Base-by-base conservation (phyloP, 37 sponge, comb jelly and placozoan genomes). In the Haliclona indistincta region DNA sequence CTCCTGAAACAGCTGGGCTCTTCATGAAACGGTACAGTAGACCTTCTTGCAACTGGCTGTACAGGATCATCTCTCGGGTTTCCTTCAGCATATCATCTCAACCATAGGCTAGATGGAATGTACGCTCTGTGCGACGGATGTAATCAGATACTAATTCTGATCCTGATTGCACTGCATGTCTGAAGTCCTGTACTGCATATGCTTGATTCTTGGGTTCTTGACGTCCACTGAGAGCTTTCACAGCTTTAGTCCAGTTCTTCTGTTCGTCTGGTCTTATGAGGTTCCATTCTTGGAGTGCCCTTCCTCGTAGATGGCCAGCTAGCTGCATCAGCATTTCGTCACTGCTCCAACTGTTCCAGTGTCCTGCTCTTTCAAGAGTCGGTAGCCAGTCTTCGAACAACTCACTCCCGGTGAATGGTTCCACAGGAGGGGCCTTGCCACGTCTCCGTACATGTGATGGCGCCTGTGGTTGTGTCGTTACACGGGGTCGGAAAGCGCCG, bases 161-260 rank as follows among this genome's bases (percentile, higher is more conserved):
- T 34, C 73, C 68, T 2, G 23, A 1, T 38, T 82, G 83, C 3
- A 30, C n/a, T 10, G 62, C 30, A 37, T 82, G 83, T 13, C 74
- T 35, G 29, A 82, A 82, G 23, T 82, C 74, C 30, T 82, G 83
- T n/a, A n/a, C n/a, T n/a, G n/a, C n/a, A n/a, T n/a, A n/a, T n/a
- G n/a, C n/a, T n/a, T n/a, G n/a, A n/a, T n/a, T n/a, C n/a, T n/a
- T n/a, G n/a, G n/a, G n/a, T n/a, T n/a, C n/a, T n/a, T n/a, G n/a
- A n/a, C n/a, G n/a, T n/a, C n/a, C n/a, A n/a, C n/a, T n/a, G n/a
- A n/a, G n/a, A n/a, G n/a, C n/a, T n/a, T n/a, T n/a, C n/a, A n/a
- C n/a, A n/a, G n/a, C n/a, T n/a, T n/a, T n/a, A n/a, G n/a, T n/a
- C n/a, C n/a, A n/a, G n/a, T n/a, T n/a, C n/a, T n/a, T n/a, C n/a